phyloP scores from a whole-genome alignment of 2,888 invertebrate species.

The Limnephilus auricula region DNA sequence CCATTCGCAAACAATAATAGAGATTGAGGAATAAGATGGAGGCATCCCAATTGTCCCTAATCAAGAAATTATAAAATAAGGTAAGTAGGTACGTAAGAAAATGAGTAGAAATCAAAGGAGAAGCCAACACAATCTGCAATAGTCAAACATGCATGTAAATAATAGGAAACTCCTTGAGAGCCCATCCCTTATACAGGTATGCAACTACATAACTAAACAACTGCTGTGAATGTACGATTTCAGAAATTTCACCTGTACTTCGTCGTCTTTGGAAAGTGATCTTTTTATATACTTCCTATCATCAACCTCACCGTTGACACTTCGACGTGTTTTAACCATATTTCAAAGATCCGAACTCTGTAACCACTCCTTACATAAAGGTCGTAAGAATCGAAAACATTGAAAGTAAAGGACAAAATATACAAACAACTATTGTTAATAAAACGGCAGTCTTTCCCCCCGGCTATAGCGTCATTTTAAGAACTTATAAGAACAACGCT shows the following conservation, averaged over 20 bases:
- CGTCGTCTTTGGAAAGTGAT: slow-evolving; percentile 76
- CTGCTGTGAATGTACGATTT: slow-evolving; percentile 28
- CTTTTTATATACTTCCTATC: slow-evolving; percentile 75
- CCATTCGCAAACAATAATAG: not conserved
- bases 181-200: slow-evolving; percentile 3
- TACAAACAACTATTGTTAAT: slow-evolving; percentile 23
- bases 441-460: not conserved
- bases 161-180: not conserved
- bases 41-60: not conserved
- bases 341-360: slow-evolving; percentile 32
- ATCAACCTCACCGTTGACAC: slow-evolving; percentile 77
- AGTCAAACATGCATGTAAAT: not conserved
- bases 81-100: not conserved
- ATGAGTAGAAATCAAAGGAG: not conserved
- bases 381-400: slow-evolving; percentile 26
- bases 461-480: slow-evolving; percentile 6
- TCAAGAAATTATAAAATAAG: not conserved
- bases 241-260: slow-evolving; percentile 74
- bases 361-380: slow-evolving; percentile 60
- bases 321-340: slow-evolving; percentile 79
- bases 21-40: not conserved
- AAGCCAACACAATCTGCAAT: not conserved
- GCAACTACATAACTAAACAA: slow-evolving; percentile 14
- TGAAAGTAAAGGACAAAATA: not conserved
- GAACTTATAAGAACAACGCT: not conserved